phyloP scores from a whole-genome alignment of 2,797 vertebrate species.

The Myotis pilosus region DNA sequence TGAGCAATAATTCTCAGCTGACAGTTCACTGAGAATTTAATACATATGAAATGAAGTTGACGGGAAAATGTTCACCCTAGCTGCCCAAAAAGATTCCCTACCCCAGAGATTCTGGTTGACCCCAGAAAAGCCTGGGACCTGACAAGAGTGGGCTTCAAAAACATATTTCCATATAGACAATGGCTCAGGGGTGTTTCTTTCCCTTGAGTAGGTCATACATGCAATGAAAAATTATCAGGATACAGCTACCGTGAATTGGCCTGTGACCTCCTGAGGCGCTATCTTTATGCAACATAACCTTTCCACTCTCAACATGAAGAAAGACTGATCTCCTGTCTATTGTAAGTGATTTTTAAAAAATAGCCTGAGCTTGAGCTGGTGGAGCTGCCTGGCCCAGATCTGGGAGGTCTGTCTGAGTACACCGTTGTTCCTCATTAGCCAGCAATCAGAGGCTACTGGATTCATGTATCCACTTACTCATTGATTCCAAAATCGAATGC shows the following conservation, averaged over 20 bases:
- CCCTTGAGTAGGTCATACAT: background rate
- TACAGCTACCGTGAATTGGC: background rate
- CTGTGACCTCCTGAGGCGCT: background rate
- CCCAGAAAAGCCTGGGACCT: background rate
- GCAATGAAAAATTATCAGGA: background rate
- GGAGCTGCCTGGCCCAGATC: background rate
- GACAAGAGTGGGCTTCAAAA: background rate
- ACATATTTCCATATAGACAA: background rate
- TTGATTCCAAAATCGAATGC: background rate
- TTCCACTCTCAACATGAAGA: background rate
- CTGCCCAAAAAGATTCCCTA: background rate
- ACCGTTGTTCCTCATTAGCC: background rate
- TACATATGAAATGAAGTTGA: constrained; percentile 51
- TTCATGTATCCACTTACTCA: background rate
- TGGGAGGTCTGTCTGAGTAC: background rate
- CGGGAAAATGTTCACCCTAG: background rate
- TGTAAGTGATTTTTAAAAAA: background rate
- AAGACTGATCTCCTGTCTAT: background rate
- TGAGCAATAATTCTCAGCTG: constrained; percentile 64
- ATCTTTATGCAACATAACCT: background rate
- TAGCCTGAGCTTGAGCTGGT: background rate
- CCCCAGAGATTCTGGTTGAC: background rate
- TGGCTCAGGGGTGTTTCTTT: background rate
- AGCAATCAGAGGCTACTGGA: background rate
- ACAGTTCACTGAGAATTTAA: constrained; percentile 49